A percentile compares a stretch with the other conserved stretches of the same genome.
These are phyloP conservation scores for Theretra japonica DNA, from an alignment of 2,888 invertebrate species.

Conservation along the genomic window DNA sequence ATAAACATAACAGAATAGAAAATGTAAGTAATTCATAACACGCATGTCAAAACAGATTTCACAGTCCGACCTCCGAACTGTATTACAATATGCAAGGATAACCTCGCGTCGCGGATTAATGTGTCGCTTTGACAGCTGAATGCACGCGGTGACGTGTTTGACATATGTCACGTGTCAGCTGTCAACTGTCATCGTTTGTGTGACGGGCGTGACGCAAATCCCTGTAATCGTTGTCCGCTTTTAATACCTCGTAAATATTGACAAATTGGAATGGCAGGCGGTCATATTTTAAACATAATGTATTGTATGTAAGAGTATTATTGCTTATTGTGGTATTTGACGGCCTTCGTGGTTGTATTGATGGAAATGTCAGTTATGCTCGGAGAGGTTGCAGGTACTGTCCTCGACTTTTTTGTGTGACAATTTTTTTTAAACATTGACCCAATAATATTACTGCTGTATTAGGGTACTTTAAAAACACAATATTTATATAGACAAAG, in stretches of 20 bases:
- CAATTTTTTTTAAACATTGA: no score
- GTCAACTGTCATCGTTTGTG: constrained; percentile 10
- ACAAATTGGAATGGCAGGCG: not conserved
- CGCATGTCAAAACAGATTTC: constrained; percentile 12
- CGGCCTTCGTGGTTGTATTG: no score
- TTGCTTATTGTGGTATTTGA: not conserved
- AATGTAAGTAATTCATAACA: not conserved
- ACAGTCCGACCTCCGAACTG: not conserved
- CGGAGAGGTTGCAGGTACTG: no score
- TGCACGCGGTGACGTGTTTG: constrained; percentile 21
- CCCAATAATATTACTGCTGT: no score
- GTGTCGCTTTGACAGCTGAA: constrained; percentile 12
- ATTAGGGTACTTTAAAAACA: no score
- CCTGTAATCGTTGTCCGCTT: constrained; percentile 4
- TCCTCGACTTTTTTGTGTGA: no score
- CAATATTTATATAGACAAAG: no score
- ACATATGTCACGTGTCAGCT: constrained; percentile 13
- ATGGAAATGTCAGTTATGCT: no score
- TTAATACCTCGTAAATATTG: constrained; percentile 8
- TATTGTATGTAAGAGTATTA: not conserved
- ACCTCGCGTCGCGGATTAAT: constrained; percentile 5
- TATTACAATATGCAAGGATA: not conserved
- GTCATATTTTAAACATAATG: not conserved
- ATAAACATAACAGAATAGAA: no score
- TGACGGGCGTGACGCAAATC: constrained; percentile 15